Base-by-base conservation (phyloP, 2,797 vertebrate genomes). In the Dendrocincla tyrannina region DNA sequence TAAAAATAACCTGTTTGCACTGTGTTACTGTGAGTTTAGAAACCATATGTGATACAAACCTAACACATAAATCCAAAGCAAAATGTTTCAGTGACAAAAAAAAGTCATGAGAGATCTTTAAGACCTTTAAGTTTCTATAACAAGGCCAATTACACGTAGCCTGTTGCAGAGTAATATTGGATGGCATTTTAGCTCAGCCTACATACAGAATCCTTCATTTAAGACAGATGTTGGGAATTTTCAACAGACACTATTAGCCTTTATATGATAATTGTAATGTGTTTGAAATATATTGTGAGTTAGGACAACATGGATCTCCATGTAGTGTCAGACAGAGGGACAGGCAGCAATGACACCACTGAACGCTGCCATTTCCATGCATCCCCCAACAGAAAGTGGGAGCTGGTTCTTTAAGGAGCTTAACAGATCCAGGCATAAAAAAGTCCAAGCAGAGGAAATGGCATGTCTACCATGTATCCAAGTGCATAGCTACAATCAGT, bases 111-210 rank as follows among this genome's bases (percentile, higher is more conserved):
- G 37, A 55, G 87, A 80, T 80, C 80, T 92, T 93, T 59, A 91
- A 91, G 50, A 91, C 41, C 41, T 93, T 90, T 79, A 87, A 58
- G 42, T 67, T 91, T 94, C 77, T 89, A 70, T 92, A 96, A 91
- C 18, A 85, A 79, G 91, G 49, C 50, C 23, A 92, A 90, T 82
- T 85, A 88, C 44, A 80, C 23, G 20, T 74, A 85, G 58, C 49
- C 44, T 83, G 39, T 67, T 93, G 75, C 58, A 87, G 75, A 77
- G 39, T 76, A 87, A 91, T 59, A 75, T 1, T 88, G 59, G 92
- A 91, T 92, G 91, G 63, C 75, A 93, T 95, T 96, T 91, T 93
- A 89, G 55, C 16, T 91, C 84, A 85, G 69, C 77, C 94, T 79
- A 94, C 83, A 41, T 47, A 72, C 17, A 74, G 74, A 91, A 91